These are phyloP conservation scores for Ectemnius continuus DNA, from an alignment of 2,888 invertebrate genomes.

Conservation along the genomic window DNA sequence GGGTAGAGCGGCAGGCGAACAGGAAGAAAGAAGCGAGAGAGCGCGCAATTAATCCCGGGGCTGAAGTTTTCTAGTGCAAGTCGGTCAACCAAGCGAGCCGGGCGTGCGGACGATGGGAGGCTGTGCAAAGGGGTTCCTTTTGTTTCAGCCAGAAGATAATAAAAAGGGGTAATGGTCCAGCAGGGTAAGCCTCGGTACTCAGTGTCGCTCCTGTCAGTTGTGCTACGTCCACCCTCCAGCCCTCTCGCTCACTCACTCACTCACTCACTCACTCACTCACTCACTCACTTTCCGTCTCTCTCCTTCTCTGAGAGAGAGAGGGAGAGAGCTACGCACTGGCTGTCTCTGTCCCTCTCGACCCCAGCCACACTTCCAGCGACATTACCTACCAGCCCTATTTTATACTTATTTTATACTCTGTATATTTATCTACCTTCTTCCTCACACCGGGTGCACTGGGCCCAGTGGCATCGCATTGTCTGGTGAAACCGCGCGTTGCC, in stretches of 20 bases:
- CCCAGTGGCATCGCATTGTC: slow-evolving; percentile 47
- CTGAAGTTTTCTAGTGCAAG: slow-evolving; percentile 55
- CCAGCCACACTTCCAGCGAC: slow-evolving; percentile 27
- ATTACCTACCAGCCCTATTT: slow-evolving; percentile 24
- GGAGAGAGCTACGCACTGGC: too few species aligned
- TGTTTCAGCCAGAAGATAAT: slow-evolving; percentile 61
- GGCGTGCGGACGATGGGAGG: slow-evolving; percentile 4
- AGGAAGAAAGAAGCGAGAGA: slow-evolving; percentile 30
- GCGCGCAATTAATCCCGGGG: slow-evolving; percentile 55
- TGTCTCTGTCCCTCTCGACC: slow-evolving; percentile 15
- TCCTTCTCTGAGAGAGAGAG: background rate
- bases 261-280: too few species aligned
- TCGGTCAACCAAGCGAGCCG: slow-evolving; percentile 51
- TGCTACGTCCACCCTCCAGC: slow-evolving; percentile 22
- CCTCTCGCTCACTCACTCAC: background rate
- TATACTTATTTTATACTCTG: slow-evolving; percentile 43
- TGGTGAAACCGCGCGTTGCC: slow-evolving; percentile 29
- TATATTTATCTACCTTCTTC: slow-evolving; percentile 47
- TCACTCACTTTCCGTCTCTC: background rate
- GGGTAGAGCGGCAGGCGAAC: slow-evolving; percentile 4
- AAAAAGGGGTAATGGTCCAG: slow-evolving; percentile 59
- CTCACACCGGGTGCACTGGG: slow-evolving; percentile 27
- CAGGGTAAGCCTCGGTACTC: slow-evolving; percentile 44
- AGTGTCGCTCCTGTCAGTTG: slow-evolving; percentile 50
- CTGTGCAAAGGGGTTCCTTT: slow-evolving; percentile 48